phyloP scores from a whole-genome alignment of 2,113 vertebrate genomes.

The Mastomys natalensis region DNA sequence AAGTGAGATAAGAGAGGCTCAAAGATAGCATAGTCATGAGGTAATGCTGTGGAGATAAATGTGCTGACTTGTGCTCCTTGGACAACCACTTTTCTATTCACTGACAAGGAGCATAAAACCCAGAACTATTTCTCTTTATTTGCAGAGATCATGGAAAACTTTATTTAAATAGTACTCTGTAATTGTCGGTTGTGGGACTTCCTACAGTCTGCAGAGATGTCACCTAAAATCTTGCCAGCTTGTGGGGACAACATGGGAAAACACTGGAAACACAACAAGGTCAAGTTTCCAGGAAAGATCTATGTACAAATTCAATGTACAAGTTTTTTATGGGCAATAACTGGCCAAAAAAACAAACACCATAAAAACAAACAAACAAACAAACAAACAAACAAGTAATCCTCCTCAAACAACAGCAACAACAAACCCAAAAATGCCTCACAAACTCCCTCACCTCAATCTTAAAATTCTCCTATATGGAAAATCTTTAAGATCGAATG shows the following conservation, averaged over 20 bases:
- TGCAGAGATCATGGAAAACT: neutral
- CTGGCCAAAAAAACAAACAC: neutral
- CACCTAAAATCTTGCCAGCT: neutral
- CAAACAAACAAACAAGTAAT: neutral
- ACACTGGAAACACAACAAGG: neutral
- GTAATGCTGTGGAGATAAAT: neutral
- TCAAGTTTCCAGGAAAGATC: neutral
- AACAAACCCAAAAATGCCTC: no score
- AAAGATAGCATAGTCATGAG: neutral
- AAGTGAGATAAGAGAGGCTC: neutral
- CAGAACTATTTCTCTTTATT: neutral
- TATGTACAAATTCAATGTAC: neutral
- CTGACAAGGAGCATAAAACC: neutral
- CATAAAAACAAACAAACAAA: neutral
- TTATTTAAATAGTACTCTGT: neutral
- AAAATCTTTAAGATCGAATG: neutral
- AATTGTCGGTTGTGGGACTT: neutral
- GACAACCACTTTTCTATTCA: neutral
- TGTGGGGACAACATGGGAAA: neutral
- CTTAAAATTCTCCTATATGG: neutral
- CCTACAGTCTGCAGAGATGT: neutral
- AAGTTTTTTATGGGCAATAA: neutral
- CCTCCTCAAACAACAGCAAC: no score
- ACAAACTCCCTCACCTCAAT: neutral
- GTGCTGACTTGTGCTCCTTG: rapidly evolving